Evolutionary conservation across 2,888 invertebrate species (phyloP).

Genomic region (Embidobia sp.): DNA sequence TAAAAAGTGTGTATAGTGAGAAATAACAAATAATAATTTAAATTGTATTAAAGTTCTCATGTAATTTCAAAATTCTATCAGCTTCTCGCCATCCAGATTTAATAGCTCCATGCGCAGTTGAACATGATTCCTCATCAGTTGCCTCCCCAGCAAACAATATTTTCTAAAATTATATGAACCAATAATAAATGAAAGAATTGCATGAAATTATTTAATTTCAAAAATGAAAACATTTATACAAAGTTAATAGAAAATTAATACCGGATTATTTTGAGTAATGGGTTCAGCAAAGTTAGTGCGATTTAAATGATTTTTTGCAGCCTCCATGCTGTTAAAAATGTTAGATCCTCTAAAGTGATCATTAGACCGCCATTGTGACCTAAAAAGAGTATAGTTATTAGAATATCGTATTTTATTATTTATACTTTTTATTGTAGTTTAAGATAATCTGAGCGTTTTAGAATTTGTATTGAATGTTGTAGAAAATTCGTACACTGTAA

Average conservation of each 20-base stretch:
- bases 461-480: too few relatives aligned
- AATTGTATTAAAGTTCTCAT: too few relatives aligned
- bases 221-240: too few relatives aligned
- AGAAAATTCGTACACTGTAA: too few relatives aligned
- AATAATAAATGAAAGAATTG: not conserved
- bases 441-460: too few relatives aligned
- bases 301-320: conserved; percentile 81
- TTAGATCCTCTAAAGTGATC: conserved; percentile 88
- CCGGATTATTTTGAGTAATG: conserved; percentile 76
- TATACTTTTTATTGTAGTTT: too few relatives aligned
- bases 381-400: too few relatives aligned
- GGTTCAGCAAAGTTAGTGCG: conserved; percentile 84
- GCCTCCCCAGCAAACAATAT: conserved; percentile 87
- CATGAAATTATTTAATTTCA: too few relatives aligned
- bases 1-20: too few relatives aligned
- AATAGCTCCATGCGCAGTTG: conserved; percentile 87
- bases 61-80: conserved; percentile 81
- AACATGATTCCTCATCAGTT: conserved; percentile 83
- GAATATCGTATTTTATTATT: too few relatives aligned
- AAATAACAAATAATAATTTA: too few relatives aligned
- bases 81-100: conserved; percentile 88
- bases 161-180: conserved; percentile 70
- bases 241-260: conserved; percentile 55
- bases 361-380: conserved; percentile 87
- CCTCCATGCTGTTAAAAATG: conserved; percentile 83